Conservation (phyloP, 2,888 invertebrate genomes). For the Trichopria drosophilae region DNA sequence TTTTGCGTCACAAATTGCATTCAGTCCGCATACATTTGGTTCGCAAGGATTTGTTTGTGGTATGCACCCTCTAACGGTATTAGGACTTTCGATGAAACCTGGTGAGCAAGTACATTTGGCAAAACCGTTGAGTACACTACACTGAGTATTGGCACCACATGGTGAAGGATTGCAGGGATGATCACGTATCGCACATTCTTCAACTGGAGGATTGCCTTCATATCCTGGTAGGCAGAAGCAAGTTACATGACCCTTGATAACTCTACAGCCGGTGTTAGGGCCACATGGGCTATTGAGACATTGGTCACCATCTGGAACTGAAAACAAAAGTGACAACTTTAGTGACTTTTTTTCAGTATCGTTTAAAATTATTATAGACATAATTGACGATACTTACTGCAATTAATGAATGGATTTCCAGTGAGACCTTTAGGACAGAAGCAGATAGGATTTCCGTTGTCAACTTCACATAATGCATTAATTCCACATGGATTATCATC, state of each 20-base stretch:
- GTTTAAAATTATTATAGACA: background rate
- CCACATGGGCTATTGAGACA: slow-evolving; percentile 85
- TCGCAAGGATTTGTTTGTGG: slow-evolving; percentile 80
- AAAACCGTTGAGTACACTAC: slow-evolving; percentile 78
- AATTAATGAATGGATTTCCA: slow-evolving; percentile 87
- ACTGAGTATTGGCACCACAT: slow-evolving; percentile 87
- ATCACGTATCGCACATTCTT: slow-evolving; percentile 71
- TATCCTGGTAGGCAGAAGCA: slow-evolving; percentile 89
- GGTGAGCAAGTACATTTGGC: slow-evolving; percentile 85
- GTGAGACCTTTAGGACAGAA: slow-evolving; percentile 87
- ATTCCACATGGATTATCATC: slow-evolving; percentile 85
- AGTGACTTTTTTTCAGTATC: slow-evolving; percentile 3
- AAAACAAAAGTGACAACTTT: slow-evolving; percentile 44
- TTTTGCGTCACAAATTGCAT: slow-evolving; percentile 79
- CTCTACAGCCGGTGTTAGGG: slow-evolving; percentile 78
- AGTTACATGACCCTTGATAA: slow-evolving; percentile 73
- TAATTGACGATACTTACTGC: slow-evolving; percentile 70
- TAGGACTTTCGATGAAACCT: slow-evolving; percentile 83
- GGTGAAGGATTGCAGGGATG: slow-evolving; percentile 84
- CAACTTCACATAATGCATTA: slow-evolving; percentile 81
- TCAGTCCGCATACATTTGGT: slow-evolving; percentile 78
- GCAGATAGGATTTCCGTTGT: slow-evolving; percentile 84
- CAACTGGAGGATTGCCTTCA: slow-evolving; percentile 79
- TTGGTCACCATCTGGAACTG: slow-evolving; percentile 86
- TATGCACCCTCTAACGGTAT: slow-evolving; percentile 83